Evolutionary conservation across 2,113 vertebrate genomes (phyloP).

Genomic region (Brachypteracias leptosomus): DNA sequence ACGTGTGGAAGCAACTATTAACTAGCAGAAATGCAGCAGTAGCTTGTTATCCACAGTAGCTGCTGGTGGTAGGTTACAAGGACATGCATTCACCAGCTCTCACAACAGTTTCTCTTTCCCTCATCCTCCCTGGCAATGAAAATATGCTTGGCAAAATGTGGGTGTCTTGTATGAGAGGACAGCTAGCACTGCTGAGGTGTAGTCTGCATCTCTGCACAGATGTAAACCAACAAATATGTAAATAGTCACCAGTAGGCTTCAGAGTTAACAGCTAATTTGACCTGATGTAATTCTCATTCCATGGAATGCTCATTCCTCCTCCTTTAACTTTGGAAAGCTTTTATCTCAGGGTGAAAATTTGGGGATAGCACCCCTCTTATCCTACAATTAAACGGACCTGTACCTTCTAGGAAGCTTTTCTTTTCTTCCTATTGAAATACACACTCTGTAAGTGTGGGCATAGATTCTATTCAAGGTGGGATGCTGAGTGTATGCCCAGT

Average conservation of each 20-base stretch:
- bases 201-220: not conserved
- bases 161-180: not conserved
- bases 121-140: not conserved
- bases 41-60: not conserved
- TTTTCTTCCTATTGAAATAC: not conserved
- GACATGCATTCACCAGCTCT: not conserved
- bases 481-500: not conserved
- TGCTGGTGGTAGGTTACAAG: not conserved
- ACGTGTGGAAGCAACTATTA: not conserved
- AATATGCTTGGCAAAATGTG: not conserved
- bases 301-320: not conserved
- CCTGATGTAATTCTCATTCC: not conserved
- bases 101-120: not conserved
- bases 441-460: not conserved
- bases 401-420: not conserved
- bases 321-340: not conserved
- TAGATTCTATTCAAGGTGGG: not conserved
- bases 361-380: not conserved
- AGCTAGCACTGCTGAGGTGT: not conserved
- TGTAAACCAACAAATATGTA: not conserved
- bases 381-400: not conserved
- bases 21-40: not conserved
- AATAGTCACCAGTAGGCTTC: not conserved
- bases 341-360: not conserved
- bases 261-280: not conserved